Base-by-base conservation (phyloP, 1,140 invertebrate species). In the Plectrocnemia conspersa region DNA sequence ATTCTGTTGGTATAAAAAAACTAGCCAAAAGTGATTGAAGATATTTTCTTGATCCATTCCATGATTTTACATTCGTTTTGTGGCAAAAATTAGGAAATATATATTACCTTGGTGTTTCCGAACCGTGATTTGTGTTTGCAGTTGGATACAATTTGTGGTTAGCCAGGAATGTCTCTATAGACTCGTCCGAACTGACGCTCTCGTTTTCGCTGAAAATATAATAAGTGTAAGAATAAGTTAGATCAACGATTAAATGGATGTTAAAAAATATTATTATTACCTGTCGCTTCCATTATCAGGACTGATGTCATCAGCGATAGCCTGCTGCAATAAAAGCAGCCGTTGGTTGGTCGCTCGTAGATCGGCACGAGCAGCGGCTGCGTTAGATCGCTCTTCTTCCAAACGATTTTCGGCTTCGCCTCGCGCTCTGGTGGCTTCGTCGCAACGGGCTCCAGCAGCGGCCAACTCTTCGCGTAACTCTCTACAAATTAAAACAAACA, bases 101-200 rank as follows among this genome's bases (percentile, higher is more conserved):
- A 66, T 65, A n/a, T n/a, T n/a, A 76, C 74, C 71, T 74, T 23
- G 74, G 70, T 52, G 71, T 72, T 48, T 72, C 68, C n/a, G 70
- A 56, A 54, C 67, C 68, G 58, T 65, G 66, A 21, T 68, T 57
- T 2, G 69, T 70, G 2, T 67, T 67, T 48, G 58, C 68, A n/a
- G 68, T 68, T 0, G 72, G 72, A 38, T 71, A 72, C 41, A 77
- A 63, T 63, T 78, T 79, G 68, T 79, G 76, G 59, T 79, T 79
- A 16, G 77, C 73, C 45, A 80, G 63, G 66, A 79, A 79, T 16
- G 78, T 79, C 56, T 76, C 77, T 38, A 81, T 77, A 0, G 78
- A 79, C 63, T 81, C 79, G 61, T 79, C 78, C 3, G 78, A 80
- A 58, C 77, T 78, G 69, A 78, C 79, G 65, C 77, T 79, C 57